Base-by-base conservation (phyloP, 2,888 invertebrate genomes). In the Vannuccia rotundouncinata region DNA sequence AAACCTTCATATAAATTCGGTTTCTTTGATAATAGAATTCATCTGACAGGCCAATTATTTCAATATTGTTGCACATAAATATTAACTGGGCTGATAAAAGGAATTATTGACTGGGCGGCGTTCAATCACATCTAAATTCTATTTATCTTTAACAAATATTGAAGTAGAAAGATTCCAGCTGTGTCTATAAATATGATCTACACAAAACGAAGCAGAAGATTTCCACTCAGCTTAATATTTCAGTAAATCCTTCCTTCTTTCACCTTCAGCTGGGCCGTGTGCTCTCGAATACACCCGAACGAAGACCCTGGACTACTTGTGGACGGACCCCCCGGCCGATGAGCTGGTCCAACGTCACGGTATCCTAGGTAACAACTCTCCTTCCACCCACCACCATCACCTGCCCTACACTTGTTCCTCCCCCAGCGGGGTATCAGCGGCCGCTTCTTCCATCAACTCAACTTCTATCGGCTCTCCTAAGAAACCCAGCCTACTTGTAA, bases 291-390 rank as follows among this genome's bases (percentile, higher is more conserved):
- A 92, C 88, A 45, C 81, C 10, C 77, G 79, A 59, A 93, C 94
- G 84, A 94, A 94, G 88, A 93, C 94, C 10, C 95, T 94, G 93
- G 81, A 81, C 59, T 29, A 81, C 74, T 30, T 81, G 10, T 81
- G 80, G 79, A 92, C 93, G 0, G 95, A 95, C 89, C 95, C 95
- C 1, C 94, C 94, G 2, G 95, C 95, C 0, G 95, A 95, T 87
- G 96, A 96, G 89, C 89, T 96, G 88, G 94, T 91, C n/a, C 94
- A 94, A 89, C 90, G 94, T 84, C 93, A 94, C 85, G 91, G 94
- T 82, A 94, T 95, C 85, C 94, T 95, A 78, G 84, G 85, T 74
- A 82, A 66, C 45, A 29, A 29, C 29, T 22, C 66, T 5, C 66
- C 66, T 27, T 5, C 66, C 17, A 66, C 17, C 2, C 66, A 66